phyloP scores from a whole-genome alignment of 2,888 invertebrate species.

The Sminthurinus aureus region DNA sequence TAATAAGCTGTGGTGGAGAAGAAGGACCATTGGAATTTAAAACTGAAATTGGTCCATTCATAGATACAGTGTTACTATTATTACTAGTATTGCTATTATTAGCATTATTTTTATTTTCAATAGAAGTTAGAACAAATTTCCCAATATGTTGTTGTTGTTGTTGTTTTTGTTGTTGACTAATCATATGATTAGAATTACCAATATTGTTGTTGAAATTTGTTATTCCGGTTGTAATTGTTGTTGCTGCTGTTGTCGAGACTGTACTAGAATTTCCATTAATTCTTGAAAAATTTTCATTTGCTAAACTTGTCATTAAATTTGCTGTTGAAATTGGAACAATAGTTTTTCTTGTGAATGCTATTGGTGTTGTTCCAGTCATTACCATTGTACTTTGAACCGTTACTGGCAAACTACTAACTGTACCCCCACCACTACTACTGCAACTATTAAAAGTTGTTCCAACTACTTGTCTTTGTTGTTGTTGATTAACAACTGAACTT shows the following conservation, averaged over 20 bases:
- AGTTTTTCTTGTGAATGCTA: slow-evolving; percentile 33
- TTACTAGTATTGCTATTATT: slow-evolving; percentile 38
- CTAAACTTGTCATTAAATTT: slow-evolving; percentile 20
- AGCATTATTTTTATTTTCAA: slow-evolving; percentile 6
- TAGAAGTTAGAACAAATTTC: slow-evolving; percentile 24
- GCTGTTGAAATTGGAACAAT: slow-evolving; percentile 34
- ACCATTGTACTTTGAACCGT: slow-evolving; percentile 39
- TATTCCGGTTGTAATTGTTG: background rate
- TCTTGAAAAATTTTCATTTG: slow-evolving; percentile 4
- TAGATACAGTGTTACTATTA: slow-evolving; percentile 11
- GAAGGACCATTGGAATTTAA: slow-evolving; percentile 50
- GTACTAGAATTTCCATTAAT: slow-evolving; percentile 4
- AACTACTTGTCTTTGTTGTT: slow-evolving; percentile 38
- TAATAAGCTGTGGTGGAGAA: slow-evolving; percentile 59
- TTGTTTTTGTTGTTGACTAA: too few relatives aligned
- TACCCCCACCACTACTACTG: slow-evolving; percentile 12
- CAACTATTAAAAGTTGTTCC: slow-evolving; percentile 4
- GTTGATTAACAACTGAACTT: slow-evolving; percentile 37
- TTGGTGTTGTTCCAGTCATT: slow-evolving; percentile 28
- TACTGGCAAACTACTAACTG: slow-evolving; percentile 12
- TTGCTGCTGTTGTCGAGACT: background rate
- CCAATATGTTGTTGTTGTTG: background rate
- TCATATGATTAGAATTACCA: background rate
- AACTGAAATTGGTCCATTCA: slow-evolving; percentile 53
- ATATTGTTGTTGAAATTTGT: background rate